Evolutionary conservation across 2,888 invertebrate genomes (phyloP).

Genomic region (Caenorhabditis panamensis): DNA sequence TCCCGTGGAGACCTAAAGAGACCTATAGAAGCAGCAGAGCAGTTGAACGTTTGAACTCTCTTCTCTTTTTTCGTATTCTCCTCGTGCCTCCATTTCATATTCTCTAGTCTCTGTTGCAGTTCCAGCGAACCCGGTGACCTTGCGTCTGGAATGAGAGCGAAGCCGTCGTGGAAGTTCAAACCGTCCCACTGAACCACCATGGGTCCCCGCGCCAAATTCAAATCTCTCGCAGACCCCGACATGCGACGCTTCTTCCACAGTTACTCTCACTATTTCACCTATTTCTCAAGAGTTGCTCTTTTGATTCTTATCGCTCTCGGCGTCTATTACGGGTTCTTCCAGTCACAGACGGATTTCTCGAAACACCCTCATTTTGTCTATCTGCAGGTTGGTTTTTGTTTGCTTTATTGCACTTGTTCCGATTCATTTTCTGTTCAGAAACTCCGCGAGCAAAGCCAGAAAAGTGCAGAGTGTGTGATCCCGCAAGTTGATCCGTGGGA

Average conservation of each 20-base stretch:
- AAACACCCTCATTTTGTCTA: conserved; percentile 52
- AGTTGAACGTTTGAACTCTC: conserved; percentile 33
- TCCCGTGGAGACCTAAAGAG: conserved; percentile 27
- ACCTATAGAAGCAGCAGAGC: too few relatives aligned
- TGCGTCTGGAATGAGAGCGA: conserved; percentile 14
- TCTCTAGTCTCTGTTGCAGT: background rate
- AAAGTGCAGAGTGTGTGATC: conserved; percentile 62
- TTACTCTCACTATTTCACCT: conserved; percentile 52
- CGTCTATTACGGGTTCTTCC: conserved; percentile 9
- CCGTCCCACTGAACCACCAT: background rate
- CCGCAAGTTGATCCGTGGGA: conserved; percentile 74
- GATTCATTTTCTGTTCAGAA: conserved; percentile 22
- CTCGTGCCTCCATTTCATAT: too few relatives aligned
- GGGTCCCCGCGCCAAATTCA: conserved; percentile 1
- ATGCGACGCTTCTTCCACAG: conserved; percentile 22
- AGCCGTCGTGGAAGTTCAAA: conserved; percentile 17
- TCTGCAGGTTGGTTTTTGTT: conserved; percentile 30
- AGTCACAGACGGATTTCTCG: conserved; percentile 12
- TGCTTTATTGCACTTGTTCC: too few relatives aligned
- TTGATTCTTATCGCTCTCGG: conserved; percentile 10
- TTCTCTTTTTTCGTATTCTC: background rate
- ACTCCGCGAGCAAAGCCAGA: conserved; percentile 30
- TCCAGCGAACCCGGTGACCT: conserved; percentile 8
- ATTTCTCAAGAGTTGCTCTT: conserved; percentile 17
- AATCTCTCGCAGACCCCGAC: background rate